Evolutionary conservation across 2,888 invertebrate genomes (phyloP).

Genomic region (Melanotus villosus): DNA sequence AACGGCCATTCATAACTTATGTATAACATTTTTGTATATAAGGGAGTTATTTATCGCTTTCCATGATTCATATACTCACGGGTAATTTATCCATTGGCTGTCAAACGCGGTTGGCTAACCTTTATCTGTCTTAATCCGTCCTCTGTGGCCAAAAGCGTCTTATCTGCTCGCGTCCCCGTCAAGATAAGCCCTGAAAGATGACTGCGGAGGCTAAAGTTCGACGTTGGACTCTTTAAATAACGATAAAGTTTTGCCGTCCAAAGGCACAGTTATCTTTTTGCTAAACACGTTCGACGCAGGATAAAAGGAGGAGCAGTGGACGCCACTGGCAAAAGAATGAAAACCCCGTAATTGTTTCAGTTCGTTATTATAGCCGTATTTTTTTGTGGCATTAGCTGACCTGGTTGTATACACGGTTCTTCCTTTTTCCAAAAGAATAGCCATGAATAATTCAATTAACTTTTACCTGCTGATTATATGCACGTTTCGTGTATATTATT

Average conservation of each 20-base stretch:
- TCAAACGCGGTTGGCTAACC: conserved; percentile 62
- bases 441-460: conserved; percentile 40
- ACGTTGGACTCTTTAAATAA: conserved; percentile 61
- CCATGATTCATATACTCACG: conserved; percentile 57
- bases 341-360: conserved; percentile 30
- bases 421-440: conserved; percentile 23
- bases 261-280: conserved; percentile 39
- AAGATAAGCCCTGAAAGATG: conserved; percentile 63
- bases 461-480: conserved; percentile 25
- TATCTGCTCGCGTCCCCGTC: conserved; percentile 61
- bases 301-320: conserved; percentile 21
- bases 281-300: conserved; percentile 26
- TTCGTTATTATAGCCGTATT: conserved; percentile 17
- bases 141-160: conserved; percentile 60
- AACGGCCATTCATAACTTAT: too few species aligned
- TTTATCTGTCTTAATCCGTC: conserved; percentile 67
- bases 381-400: conserved; percentile 23
- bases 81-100: conserved; percentile 64
- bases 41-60: conserved; percentile 17
- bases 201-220: conserved; percentile 61
- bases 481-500: conserved; percentile 16
- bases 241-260: conserved; percentile 58
- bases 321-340: conserved; percentile 3
- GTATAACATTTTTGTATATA: neutral
- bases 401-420: conserved; percentile 17